Evolutionary conservation across 2,888 invertebrate genomes (phyloP).

Genomic region (Microctonus aethiopoides): DNA sequence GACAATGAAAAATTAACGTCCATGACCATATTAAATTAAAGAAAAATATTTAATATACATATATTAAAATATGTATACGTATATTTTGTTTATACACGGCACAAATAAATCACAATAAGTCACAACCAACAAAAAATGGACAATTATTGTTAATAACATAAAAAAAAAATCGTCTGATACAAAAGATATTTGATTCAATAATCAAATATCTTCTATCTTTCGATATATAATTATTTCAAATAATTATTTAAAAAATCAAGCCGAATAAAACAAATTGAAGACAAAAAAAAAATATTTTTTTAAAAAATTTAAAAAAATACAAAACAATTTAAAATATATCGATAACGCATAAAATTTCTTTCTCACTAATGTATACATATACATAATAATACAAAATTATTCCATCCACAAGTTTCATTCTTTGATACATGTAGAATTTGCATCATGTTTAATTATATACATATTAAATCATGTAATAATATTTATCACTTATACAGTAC

Average conservation of each 20-base stretch:
- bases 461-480: background rate
- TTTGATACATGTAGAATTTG: background rate
- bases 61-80: too few species aligned
- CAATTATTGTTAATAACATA: background rate
- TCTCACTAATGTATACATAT: background rate
- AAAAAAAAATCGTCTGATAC: slow-evolving; percentile 29
- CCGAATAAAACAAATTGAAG: slow-evolving; percentile 57
- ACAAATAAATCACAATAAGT: slow-evolving; percentile 41
- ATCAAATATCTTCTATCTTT: slow-evolving; percentile 6
- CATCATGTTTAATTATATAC: background rate
- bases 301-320: slow-evolving; percentile 45
- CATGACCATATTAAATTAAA: background rate
- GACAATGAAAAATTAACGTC: background rate
- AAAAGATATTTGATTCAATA: slow-evolving; percentile 24
- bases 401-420: background rate
- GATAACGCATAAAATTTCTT: background rate
- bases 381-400: background rate
- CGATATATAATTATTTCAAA: slow-evolving; percentile 28
- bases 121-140: slow-evolving; percentile 39
- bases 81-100: slow-evolving; percentile 32
- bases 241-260: slow-evolving; percentile 47
- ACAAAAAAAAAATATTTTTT: slow-evolving; percentile 56
- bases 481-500: slow-evolving; percentile 19
- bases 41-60: too few species aligned
- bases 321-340: slow-evolving; percentile 46